phyloP scores from a whole-genome alignment of 1,140 invertebrate species.

The Andricus grossulariae region DNA sequence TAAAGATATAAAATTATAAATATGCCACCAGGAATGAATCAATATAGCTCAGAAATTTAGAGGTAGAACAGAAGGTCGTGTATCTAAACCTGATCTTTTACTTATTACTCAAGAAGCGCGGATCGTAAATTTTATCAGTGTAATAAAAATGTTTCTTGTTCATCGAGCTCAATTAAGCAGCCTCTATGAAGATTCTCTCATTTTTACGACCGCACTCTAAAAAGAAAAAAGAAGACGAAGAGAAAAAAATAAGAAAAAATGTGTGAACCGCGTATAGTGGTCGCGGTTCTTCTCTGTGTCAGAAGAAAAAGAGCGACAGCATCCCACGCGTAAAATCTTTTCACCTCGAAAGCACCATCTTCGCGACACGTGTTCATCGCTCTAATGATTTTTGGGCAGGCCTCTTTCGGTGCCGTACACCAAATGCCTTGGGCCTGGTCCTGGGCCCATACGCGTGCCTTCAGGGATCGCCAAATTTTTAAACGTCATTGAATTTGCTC shows the following conservation, averaged over 20 bases:
- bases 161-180: slow-evolving; percentile 9
- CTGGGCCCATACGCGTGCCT: slow-evolving; percentile 41
- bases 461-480: slow-evolving; percentile 51
- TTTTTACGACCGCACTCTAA: slow-evolving; percentile 11
- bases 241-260: background rate
- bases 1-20: background rate
- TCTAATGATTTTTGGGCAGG: slow-evolving; percentile 52
- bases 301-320: background rate
- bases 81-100: background rate
- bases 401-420: slow-evolving; percentile 47
- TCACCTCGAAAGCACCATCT: slow-evolving; percentile 44
- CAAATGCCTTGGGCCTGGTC: slow-evolving; percentile 47
- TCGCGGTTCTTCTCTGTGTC: background rate
- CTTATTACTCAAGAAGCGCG: background rate
- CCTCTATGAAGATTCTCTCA: background rate
- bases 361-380: slow-evolving; percentile 61
- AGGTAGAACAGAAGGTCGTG: background rate
- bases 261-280: background rate
- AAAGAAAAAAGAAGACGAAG: slow-evolving; percentile 4
- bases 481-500: slow-evolving; percentile 54
- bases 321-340: background rate
- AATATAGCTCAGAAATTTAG: background rate
- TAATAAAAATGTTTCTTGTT: slow-evolving; percentile 16
- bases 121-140: background rate
- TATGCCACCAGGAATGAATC: background rate